Evolutionary conservation across 2,113 vertebrate genomes (phyloP), one percentile per base, ranked within the genome.

Genomic region (Callithrix jacchus): DNA sequence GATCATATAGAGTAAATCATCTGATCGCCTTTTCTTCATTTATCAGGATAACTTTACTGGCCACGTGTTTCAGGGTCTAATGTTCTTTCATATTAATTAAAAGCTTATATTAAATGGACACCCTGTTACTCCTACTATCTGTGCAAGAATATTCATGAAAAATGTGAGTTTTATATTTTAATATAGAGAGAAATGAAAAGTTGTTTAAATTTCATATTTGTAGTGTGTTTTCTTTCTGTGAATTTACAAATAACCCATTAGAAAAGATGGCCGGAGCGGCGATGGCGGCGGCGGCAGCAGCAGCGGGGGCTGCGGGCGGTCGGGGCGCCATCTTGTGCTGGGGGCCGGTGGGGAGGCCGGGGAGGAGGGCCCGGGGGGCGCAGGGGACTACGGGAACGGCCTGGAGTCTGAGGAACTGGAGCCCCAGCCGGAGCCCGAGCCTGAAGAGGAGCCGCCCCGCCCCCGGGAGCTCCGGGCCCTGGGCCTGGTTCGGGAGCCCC

Each of bases 61-160:
- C 2, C 21, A 52, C 6, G 0, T 58, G 16, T 87, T 91, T 94
- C 32, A 93, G 21, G 21, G 2, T 89, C 35, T 85, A 45, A 14
- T 71, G 2, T 58, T 96, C 4, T 64, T 88, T 94, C 6, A 9
- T 25, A 73, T 81, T 95, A 90, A 86, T 86, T 94, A 79, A 91
- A 88, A 94, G 32, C 10, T 8, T 8, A 25, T 74, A 52, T 76
- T 86, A 80, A 89, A 27, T 58, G 10, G 17, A 9, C 27, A 8
- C 0, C 18, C 16, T 49, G 16, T 0, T 49, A 58, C 3, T 95
- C 8, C 23, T n/a, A 30, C 5, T 79, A 47, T 71, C 42, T 52
- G 4, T 58, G 3, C 70, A 13, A 93, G n/a, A 82, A 73, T 54
- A 11, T 17, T 3, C 20, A 93, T n/a, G 5, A 70, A 89, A 94